Percentiles rank a stretch among this genome's conserved stretches.
phyloP scores from a whole-genome alignment of 1,140 invertebrate species.

The Hypsibius dujardini region DNA sequence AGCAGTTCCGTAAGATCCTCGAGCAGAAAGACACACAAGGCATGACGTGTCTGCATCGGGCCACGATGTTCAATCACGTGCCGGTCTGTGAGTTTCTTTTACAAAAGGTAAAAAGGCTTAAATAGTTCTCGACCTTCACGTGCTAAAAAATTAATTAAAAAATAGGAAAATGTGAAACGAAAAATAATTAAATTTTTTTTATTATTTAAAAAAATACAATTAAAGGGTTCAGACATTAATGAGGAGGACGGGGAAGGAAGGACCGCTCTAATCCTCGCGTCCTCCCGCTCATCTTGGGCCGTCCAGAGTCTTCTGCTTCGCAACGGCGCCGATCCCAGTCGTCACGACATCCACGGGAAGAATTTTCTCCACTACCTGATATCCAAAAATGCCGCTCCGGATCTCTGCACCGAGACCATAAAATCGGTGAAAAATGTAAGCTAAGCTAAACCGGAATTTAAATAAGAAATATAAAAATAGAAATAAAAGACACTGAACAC shows the following conservation, averaged over 20 bases:
- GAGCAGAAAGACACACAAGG: slow-evolving; percentile 24
- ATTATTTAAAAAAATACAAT: slow-evolving; percentile 42
- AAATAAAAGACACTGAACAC: no score
- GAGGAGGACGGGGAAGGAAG: slow-evolving; percentile 55
- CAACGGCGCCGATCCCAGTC: neutral
- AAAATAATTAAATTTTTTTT: neutral
- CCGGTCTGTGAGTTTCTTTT: slow-evolving; percentile 62
- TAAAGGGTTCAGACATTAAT: slow-evolving; percentile 57
- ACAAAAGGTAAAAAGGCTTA: slow-evolving; percentile 37
- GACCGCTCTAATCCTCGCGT: slow-evolving; percentile 58
- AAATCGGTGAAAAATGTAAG: neutral
- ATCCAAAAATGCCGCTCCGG: neutral
- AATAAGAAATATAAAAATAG: neutral
- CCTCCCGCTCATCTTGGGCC: slow-evolving; percentile 27
- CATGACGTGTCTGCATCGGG: slow-evolving; percentile 77
- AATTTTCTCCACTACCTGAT: slow-evolving; percentile 8
- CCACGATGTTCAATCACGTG: slow-evolving; percentile 69
- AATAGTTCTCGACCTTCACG: no score
- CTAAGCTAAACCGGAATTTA: no score
- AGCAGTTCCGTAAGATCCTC: neutral
- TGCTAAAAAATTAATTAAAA: neutral
- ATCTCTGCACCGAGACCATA: neutral
- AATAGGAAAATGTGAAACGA: neutral
- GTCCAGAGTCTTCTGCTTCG: neutral
- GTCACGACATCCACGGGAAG: neutral